A percentile compares a stretch with the other conserved stretches of the same genome.
phyloP scores from a whole-genome alignment of 2,888 invertebrate genomes.

The Brachyptera risi region DNA sequence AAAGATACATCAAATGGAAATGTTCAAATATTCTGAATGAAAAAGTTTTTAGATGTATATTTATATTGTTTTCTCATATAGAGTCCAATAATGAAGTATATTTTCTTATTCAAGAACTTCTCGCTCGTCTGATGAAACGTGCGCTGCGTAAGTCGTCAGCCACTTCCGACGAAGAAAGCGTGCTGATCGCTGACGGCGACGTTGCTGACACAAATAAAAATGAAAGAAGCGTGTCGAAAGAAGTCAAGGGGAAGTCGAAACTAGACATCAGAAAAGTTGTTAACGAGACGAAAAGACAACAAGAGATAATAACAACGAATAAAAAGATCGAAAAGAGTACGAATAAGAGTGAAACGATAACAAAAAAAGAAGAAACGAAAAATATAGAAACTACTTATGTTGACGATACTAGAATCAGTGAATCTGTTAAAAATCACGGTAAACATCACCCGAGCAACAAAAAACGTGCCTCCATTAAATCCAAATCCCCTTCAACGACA shows the following conservation, averaged over 20 bases:
- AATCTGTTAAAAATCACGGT: constrained; percentile 16
- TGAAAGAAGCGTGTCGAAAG: constrained; percentile 46
- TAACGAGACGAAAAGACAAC: constrained; percentile 36
- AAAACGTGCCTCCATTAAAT: constrained; percentile 7
- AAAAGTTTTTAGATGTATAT: background rate
- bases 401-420: too few species aligned
- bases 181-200: constrained; percentile 48
- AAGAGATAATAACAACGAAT: too few species aligned
- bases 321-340: background rate
- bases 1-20: too few species aligned
- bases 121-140: constrained; percentile 56
- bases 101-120: constrained; percentile 45
- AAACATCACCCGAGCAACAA: constrained; percentile 17
- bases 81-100: background rate
- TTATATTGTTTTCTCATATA: background rate
- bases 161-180: constrained; percentile 52
- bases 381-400: constrained; percentile 26
- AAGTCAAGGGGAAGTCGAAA: background rate
- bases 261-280: constrained; percentile 20
- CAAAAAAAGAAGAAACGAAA: constrained; percentile 26
- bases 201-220: constrained; percentile 42
- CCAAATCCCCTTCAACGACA: constrained; percentile 19
- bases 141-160: constrained; percentile 57
- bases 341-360: background rate
- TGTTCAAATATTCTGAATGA: too few species aligned